A percentile compares a stretch with the other conserved stretches of the same genome.
Conservation (phyloP, 2,113 vertebrate genomes). For the Platycercus adscitus region DNA sequence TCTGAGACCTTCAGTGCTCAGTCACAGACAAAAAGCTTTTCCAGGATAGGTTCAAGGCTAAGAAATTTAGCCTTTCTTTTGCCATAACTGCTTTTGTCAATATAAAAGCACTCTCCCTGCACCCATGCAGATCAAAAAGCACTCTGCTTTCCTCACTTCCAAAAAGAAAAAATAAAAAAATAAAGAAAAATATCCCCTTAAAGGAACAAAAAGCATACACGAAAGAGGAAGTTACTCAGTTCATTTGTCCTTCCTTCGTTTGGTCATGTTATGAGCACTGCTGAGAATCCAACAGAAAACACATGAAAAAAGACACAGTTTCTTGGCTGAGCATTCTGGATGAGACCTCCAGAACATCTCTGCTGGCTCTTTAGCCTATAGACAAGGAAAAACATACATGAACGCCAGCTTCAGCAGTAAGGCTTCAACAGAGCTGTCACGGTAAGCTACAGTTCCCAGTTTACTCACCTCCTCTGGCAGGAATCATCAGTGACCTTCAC, state of each 20-base stretch:
- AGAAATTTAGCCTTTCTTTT: background rate
- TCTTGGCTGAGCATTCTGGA: background rate
- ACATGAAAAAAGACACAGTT: background rate
- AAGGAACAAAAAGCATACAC: background rate
- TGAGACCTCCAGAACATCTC: background rate
- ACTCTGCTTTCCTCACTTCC: background rate
- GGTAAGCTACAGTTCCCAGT: background rate
- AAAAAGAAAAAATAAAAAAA: background rate
- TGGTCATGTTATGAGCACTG: background rate
- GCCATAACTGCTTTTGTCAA: background rate
- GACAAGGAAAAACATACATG: background rate
- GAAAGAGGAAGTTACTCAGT: background rate
- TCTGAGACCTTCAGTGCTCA: background rate
- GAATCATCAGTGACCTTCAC: background rate
- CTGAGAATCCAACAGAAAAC: background rate
- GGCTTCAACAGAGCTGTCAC: background rate
- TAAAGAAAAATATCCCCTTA: background rate
- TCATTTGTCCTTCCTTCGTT: background rate
- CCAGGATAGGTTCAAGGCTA: background rate
- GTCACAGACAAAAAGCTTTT: background rate
- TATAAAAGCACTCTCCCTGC: background rate
- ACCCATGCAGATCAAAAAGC: background rate
- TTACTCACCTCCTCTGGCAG: background rate
- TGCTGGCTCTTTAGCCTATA: background rate
- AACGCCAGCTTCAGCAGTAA: background rate